Percentiles rank a stretch among this genome's conserved stretches.
phyloP scores from a whole-genome alignment of 2,797 vertebrate genomes.

The Anomalospiza imberbis region DNA sequence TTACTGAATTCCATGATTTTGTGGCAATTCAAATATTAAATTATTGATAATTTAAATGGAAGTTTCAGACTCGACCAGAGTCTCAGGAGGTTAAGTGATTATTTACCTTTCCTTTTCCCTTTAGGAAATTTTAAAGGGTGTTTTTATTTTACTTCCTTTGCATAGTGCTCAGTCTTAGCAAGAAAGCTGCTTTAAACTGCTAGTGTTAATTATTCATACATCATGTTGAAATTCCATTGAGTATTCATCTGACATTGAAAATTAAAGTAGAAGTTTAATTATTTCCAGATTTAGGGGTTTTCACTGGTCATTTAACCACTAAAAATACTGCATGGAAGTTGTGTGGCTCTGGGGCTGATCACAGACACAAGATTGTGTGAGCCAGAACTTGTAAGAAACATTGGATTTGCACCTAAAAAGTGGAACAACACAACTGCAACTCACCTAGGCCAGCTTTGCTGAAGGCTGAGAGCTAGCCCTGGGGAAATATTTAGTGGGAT shows the following conservation, averaged over 20 bases:
- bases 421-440: not conserved
- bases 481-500: not conserved
- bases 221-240: not conserved
- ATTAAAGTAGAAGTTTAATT: not conserved
- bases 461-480: not conserved
- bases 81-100: not conserved
- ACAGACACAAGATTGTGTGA: fast-evolving
- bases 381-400: fast-evolving
- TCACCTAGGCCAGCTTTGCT: not conserved
- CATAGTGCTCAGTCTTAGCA: not conserved
- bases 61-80: not conserved
- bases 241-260: not conserved
- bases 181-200: not conserved
- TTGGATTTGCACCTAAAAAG: not conserved
- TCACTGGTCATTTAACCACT: not conserved
- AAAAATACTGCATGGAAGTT: not conserved
- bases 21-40: not conserved
- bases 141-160: not conserved
- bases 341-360: not conserved
- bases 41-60: not conserved
- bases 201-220: constrained; percentile 21
- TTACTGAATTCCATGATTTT: not conserved
- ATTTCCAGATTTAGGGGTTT: not conserved
- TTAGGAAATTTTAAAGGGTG: not conserved
- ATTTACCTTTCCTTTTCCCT: constrained; percentile 6